Base-by-base conservation (phyloP, 2,797 vertebrate species). In the Gouania willdenowi region DNA sequence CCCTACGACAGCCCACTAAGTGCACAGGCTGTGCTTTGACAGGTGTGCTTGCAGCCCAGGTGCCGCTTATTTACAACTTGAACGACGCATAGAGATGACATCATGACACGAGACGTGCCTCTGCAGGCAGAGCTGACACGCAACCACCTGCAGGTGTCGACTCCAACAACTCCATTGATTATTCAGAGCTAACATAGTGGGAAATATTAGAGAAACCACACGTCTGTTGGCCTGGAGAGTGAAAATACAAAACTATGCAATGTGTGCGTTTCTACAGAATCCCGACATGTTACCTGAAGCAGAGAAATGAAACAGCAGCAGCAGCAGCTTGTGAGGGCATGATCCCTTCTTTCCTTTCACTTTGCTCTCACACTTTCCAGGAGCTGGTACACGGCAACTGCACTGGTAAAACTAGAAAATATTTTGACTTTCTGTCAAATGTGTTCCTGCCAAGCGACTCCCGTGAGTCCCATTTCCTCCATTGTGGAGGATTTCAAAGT, bases 251-350 rank as follows among this genome's bases (percentile, higher is more conserved):
- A 29, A 17, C 51, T 67, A 16, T 37, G 40, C 50, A 24, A 41
- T 5, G 14, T 16, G 17, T 31, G n/a, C 8, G 19, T 24, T 52
- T 24, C 39, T 51, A 43, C 11, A 56, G 42, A 66, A 72, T 73
- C 61, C 53, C 42, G 48, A 35, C 23, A 41, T n/a, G 43, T 46
- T 34, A 72, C 63, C 51, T 52, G 41, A 33, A 66, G 52, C 42
- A 42, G 26, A 45, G 30, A 49, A 71, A 77, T 76, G 38, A 66
- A 81, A 84, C 83, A 83, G 80, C 75, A n/a, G n/a, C n/a, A n/a
- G n/a, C n/a, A 65, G 51, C 75, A 47, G 79, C 79, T 58, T 86
- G 81, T 70, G 59, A 81, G 44, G 74, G 79, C 83, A 81, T 47
- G 76, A 83, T 58, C 68, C 69, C 42, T 53, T 57, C 41, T 61